phyloP scores from a whole-genome alignment of 2,888 invertebrate species.

The Acleris sparsana region DNA sequence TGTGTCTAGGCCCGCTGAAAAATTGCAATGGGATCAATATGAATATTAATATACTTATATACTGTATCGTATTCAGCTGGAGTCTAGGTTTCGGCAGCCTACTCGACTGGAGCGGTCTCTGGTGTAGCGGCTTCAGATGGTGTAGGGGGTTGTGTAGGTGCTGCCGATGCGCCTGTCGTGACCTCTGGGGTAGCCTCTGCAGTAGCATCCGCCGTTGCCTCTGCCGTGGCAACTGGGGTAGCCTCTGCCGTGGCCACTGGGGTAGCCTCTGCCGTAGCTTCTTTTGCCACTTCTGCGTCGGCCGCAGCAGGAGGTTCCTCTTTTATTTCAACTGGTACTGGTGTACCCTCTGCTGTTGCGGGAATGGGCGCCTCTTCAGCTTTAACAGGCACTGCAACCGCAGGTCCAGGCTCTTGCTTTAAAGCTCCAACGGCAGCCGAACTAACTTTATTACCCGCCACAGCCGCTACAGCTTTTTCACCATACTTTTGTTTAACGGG shows the following conservation, averaged over 20 bases:
- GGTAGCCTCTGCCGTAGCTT: constrained; percentile 6
- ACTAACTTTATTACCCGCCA: constrained; percentile 8
- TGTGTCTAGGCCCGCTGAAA: no score
- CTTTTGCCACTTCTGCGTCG: no score
- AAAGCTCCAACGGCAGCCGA: no score
- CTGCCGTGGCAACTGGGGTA: constrained; percentile 25
- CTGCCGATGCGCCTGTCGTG: constrained; percentile 35
- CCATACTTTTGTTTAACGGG: constrained; percentile 45
- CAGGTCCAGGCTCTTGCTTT: no score
- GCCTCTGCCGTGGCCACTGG: neutral
- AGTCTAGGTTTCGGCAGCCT: neutral
- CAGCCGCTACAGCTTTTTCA: constrained; percentile 41
- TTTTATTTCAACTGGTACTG: no score
- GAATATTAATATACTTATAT: no score
- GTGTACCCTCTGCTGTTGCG: no score
- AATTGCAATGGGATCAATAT: no score
- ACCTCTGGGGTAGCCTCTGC: constrained; percentile 6
- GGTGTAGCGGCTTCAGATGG: constrained; percentile 5
- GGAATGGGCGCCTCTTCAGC: neutral
- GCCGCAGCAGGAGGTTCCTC: constrained; percentile 21
- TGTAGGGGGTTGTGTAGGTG: constrained; percentile 16
- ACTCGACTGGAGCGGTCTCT: constrained; percentile 37
- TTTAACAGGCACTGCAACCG: neutral
- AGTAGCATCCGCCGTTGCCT: no score
- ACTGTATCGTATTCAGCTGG: constrained; percentile 3